Conservation (phyloP, 2,797 vertebrate species). For the Muscicapa striata region DNA sequence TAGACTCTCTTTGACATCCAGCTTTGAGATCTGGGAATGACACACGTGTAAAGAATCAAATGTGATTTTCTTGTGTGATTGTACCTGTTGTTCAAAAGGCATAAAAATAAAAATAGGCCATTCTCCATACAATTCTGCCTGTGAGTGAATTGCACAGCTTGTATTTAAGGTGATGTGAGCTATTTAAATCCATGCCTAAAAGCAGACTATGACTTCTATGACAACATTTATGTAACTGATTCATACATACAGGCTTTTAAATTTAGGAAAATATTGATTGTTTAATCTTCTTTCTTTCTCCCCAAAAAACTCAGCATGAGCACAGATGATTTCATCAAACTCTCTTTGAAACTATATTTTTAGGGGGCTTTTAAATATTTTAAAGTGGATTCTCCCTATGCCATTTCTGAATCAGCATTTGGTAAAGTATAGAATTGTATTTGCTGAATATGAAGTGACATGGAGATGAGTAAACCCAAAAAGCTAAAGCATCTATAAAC, state of each 20-base stretch:
- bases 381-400: not conserved
- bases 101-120: not conserved
- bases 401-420: not conserved
- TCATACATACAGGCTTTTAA: not conserved
- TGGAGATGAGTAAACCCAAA: not conserved
- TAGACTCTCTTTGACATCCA: not conserved
- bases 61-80: not conserved
- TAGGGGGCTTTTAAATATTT: not conserved
- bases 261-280: not conserved
- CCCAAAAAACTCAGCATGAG: not conserved
- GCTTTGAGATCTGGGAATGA: not conserved
- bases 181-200: not conserved
- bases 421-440: not conserved
- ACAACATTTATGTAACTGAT: not conserved
- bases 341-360: not conserved
- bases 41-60: not conserved
- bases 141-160: not conserved
- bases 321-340: not conserved
- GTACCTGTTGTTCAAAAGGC: not conserved
- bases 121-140: not conserved
- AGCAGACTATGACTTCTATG: not conserved
- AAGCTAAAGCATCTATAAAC: not conserved
- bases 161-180: not conserved
- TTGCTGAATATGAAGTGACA: not conserved
- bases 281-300: not conserved